Evolutionary conservation across 2,888 invertebrate genomes (phyloP), one percentile per base, ranked within the genome.

Genomic region (Dasypolia templi): DNA sequence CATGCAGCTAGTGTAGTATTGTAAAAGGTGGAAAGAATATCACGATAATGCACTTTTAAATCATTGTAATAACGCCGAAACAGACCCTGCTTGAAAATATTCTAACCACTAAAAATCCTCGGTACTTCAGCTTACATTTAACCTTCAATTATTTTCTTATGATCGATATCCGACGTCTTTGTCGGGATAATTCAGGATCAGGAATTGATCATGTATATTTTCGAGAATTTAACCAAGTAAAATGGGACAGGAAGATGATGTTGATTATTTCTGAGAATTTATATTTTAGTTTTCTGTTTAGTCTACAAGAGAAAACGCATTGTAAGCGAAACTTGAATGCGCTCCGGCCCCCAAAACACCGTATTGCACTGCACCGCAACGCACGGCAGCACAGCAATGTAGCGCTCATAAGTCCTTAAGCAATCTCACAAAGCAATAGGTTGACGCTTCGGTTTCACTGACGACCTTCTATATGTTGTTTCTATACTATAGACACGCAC

Each of bases 111-210:
- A 64, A 63, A 42, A 14, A 26, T 42, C 29, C 9, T n/a, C 3
- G n/a, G 3, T 42, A 58, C 53, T 72, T 58, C 19, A 49, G 56
- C 29, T 49, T 46, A 22, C 29, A 69, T 35, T 26, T 17, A 56
- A 14, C 11, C 35, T 14, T 26, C 29, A 12, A 42, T 32, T n/a
- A n/a, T 70, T 49, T 53, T 66, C 2, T 49, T 39, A 56, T 49
- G 14, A 42, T 11, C 6, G 6, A 49, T 49, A 46, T 32, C 17
- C n/a, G 14, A 51, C 19, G 3, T 29, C 58, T 46, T 35, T n/a
- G 11, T 29, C n/a, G 29, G 35, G 76, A 75, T 76, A 67, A 75
- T 35, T 29, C 67, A n/a, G 19, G 12, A 68, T 26, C n/a, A 39
- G 51, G 22, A 76, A 76, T 32, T 12, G 3, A 56, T 49, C 12